Conservation (phyloP, 2,797 vertebrate species). For the Hippopotamyrus pictus region DNA sequence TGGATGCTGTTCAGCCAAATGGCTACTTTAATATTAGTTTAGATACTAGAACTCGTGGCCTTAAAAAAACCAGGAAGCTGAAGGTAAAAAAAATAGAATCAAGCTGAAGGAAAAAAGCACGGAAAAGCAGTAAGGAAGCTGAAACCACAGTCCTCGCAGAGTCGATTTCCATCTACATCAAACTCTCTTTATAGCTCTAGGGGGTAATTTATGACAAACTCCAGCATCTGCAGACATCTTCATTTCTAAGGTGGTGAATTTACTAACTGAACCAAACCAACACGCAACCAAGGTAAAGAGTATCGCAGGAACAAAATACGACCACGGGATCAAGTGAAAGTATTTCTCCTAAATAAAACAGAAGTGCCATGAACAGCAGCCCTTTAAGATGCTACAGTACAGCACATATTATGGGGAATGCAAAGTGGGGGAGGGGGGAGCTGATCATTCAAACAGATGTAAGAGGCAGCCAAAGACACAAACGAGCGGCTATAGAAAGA, state of each 20-base stretch:
- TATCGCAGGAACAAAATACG: too few species aligned
- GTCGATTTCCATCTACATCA: neutral
- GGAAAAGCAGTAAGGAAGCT: neutral
- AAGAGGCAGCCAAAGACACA: neutral
- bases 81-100: neutral
- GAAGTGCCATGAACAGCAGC: too few species aligned
- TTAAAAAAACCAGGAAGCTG: neutral
- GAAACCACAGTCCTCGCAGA: neutral
- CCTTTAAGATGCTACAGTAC: neutral
- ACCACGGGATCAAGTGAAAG: neutral
- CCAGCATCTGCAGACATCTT: neutral
- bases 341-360: neutral
- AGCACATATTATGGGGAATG: neutral
- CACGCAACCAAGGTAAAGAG: neutral
- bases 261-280: neutral
- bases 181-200: neutral
- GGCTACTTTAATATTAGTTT: too few species aligned
- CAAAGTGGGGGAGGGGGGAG: neutral
- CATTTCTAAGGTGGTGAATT: neutral
- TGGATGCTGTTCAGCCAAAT: too few species aligned
- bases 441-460: neutral
- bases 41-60: too few species aligned
- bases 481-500: neutral
- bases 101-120: neutral
- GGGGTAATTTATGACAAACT: neutral